Conservation (phyloP, 2,888 invertebrate genomes). For the Tricholauxania praeusta region DNA sequence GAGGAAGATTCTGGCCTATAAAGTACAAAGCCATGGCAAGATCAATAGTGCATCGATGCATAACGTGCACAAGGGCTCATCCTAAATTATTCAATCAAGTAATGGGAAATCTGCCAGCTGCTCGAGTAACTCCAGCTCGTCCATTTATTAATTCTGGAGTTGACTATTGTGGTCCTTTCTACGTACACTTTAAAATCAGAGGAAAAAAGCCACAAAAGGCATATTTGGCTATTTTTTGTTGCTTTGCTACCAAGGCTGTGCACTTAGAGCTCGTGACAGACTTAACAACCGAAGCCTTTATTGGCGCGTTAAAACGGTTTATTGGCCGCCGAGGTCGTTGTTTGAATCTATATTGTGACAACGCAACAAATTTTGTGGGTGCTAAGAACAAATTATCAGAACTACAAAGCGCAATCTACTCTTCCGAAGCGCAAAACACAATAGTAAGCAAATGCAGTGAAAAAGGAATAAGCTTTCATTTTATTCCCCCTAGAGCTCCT, state of each 20-base stretch:
- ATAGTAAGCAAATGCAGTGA: no score
- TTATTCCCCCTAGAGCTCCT: neutral
- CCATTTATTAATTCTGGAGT: no score
- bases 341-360: no score
- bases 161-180: no score
- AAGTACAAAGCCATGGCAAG: neutral
- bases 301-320: conserved; percentile 35
- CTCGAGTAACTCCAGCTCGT: conserved; percentile 21
- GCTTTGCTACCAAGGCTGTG: conserved; percentile 34
- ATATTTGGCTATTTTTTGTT: neutral
- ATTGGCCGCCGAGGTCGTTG: conserved; percentile 31
- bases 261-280: conserved; percentile 39
- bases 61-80: neutral
- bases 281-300: conserved; percentile 36
- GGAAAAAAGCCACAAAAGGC: conserved; percentile 31
- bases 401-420: no score
- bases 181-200: conserved; percentile 3
- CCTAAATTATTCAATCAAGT: neutral
- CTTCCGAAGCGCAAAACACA: no score
- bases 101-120: conserved; percentile 5
- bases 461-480: neutral
- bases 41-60: neutral
- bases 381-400: no score
- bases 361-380: neutral
- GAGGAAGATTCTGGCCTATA: neutral